Evolutionary conservation across 2,888 invertebrate species (phyloP), one percentile per base, ranked within the genome.

Genomic region (Leptarthrus brevirostris): DNA sequence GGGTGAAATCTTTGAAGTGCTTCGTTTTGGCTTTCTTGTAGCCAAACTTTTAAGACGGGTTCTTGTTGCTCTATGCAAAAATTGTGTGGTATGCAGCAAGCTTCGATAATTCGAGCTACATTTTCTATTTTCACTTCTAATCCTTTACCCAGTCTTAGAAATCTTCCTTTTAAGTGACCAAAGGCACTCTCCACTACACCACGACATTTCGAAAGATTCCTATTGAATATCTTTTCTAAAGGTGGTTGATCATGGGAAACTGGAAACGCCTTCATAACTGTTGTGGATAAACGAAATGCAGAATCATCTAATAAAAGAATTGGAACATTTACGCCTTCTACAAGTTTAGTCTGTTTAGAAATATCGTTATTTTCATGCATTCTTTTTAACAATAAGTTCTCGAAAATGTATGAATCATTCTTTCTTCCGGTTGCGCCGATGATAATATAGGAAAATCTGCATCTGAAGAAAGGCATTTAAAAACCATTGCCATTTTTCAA

Each of bases 111-210:
- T 24, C 47, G 20, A 56, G 2, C 22, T 2, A 24, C 30, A 16
- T 72, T 56, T 58, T 72, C 58, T 44, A 22, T 14, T 58, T 58
- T 56, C 2, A 72, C 47, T 56, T 72, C 58, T 0, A 56, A 24
- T 58, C 53, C 72, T 72, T 52, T 36, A 44, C 58, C 30, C 10
- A 72, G n/a, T 44, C 40, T 72, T 22, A 56, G 36, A 22, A 72
- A 72, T 44, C 72, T 40, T 40, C 24, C 47, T 58, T 58, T 72
- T 24, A 72, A 40, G n/a, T 72, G 72, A 4, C 72, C 56, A 72
- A 58, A 72, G 14, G 72, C 47, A 58, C 58, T 72, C 56, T 72
- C 72, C 22, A 47, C 49, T 26, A 73, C 73, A 14, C 64, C 30
- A 10, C 73, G 34, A 20, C 52, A 73, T 61, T 73, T 73, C 1